phyloP scores from a whole-genome alignment of 1,140 invertebrate genomes.

The Bilobella aurantiaca region DNA sequence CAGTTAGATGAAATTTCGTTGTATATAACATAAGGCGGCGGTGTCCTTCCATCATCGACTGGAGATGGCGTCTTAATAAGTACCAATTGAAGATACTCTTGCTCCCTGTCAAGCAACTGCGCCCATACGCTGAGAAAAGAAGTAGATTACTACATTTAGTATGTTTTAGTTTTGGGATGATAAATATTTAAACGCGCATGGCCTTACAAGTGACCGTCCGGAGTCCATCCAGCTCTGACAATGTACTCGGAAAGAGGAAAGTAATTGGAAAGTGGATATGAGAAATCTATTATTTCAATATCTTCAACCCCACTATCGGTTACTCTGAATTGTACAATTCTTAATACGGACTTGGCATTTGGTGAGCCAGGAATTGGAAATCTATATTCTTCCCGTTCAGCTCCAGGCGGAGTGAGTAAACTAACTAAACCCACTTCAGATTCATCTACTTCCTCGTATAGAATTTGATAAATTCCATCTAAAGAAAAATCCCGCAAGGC shows the following conservation, averaged over 20 bases:
- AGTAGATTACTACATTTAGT: not conserved
- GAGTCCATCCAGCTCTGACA: constrained; percentile 84
- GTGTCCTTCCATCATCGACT: not conserved
- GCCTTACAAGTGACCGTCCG: constrained; percentile 71
- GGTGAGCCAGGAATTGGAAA: constrained; percentile 82
- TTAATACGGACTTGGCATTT: constrained; percentile 79
- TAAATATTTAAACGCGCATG: not conserved
- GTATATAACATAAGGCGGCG: constrained; percentile 25
- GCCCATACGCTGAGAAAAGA: constrained; percentile 64
- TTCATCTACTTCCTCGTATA: constrained; percentile 95
- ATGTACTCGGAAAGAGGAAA: constrained; percentile 92
- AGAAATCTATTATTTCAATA: constrained; percentile 11
- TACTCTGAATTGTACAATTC: constrained; percentile 73
- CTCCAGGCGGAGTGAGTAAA: constrained; percentile 54
- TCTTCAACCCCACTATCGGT: constrained; percentile 41
- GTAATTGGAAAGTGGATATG: constrained; percentile 45
- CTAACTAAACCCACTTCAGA: constrained; percentile 82
- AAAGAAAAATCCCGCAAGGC: not conserved
- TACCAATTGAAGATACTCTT: constrained; percentile 60
- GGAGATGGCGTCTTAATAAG: constrained; percentile 39
- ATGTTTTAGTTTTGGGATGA: not conserved
- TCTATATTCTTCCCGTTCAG: constrained; percentile 45
- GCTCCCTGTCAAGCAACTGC: constrained; percentile 71
- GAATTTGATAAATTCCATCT: constrained; percentile 71
- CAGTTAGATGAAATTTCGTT: constrained; percentile 25